Percentiles rank a stretch among this genome's conserved stretches.
phyloP scores from a whole-genome alignment of 2,113 vertebrate species.

The Tapirus terrestris region DNA sequence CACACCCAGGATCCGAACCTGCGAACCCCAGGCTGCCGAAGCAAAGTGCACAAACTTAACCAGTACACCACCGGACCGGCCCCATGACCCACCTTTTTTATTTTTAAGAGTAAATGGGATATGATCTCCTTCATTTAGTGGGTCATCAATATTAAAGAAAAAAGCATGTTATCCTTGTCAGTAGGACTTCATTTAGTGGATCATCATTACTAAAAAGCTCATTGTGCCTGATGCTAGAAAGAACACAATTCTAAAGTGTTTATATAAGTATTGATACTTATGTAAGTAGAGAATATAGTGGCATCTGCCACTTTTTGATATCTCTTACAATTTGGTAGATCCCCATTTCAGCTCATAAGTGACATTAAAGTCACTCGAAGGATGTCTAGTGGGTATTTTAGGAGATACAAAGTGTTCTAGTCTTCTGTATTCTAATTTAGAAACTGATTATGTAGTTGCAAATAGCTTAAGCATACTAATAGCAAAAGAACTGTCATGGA shows the following conservation, averaged over 20 bases:
- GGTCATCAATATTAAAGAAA: background rate
- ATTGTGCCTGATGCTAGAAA: background rate
- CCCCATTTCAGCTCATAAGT: background rate
- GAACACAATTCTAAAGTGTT: constrained; percentile 8
- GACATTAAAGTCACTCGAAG: background rate
- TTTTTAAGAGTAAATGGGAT: background rate
- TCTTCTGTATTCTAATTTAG: background rate
- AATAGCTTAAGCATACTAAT: constrained; percentile 10
- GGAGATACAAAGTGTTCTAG: background rate
- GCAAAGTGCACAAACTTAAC: too few relatives aligned
- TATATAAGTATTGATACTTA: background rate
- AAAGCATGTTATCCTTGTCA: background rate
- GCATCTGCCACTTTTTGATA: background rate
- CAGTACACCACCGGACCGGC: too few relatives aligned
- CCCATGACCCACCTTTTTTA: too few relatives aligned
- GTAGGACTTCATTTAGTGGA: background rate
- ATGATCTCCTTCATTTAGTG: background rate
- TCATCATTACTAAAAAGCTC: background rate
- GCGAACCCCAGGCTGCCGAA: too few relatives aligned
- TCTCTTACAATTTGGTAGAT: background rate
- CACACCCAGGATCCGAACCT: too few relatives aligned
- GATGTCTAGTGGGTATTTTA: constrained; percentile 4
- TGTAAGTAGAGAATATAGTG: background rate
- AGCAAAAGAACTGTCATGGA: background rate
- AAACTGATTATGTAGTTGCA: background rate